A percentile compares a stretch with the other conserved stretches of the same genome.
phyloP scores from a whole-genome alignment of 2,888 invertebrate genomes.

The Callinectes sapidus region DNA sequence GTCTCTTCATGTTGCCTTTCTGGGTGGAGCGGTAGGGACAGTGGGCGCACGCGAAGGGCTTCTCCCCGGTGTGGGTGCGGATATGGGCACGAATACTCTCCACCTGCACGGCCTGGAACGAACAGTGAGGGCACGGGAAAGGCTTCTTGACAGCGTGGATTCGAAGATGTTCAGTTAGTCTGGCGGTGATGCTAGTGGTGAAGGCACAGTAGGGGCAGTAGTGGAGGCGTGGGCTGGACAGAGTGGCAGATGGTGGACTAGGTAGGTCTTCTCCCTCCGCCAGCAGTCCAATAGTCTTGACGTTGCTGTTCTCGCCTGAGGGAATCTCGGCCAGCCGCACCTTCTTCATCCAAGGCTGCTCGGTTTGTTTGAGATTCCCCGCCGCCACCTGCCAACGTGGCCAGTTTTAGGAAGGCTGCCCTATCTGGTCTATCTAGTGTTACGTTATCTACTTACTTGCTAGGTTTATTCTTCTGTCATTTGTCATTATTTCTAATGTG shows the following conservation, averaged over 20 bases:
- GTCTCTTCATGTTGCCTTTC: conserved; percentile 65
- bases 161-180: conserved; percentile 53
- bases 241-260: background rate
- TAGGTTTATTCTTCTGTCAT: background rate
- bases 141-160: conserved; percentile 41
- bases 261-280: background rate
- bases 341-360: conserved; percentile 10
- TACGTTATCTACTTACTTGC: background rate
- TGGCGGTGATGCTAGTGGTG: conserved; percentile 52
- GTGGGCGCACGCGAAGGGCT: conserved; percentile 61
- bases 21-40: conserved; percentile 63
- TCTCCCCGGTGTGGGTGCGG: conserved; percentile 66
- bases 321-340: conserved; percentile 36
- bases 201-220: conserved; percentile 66
- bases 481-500: background rate
- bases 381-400: conserved; percentile 48
- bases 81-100: conserved; percentile 65
- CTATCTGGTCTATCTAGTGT: background rate
- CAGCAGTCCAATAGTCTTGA: conserved; percentile 48
- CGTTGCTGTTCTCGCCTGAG: background rate
- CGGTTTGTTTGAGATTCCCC: conserved; percentile 18
- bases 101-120: conserved; percentile 59
- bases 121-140: conserved; percentile 59
- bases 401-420: conserved; percentile 28
- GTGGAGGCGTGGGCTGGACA: conserved; percentile 45